A percentile compares a stretch with the other conserved stretches of the same genome.
phyloP scores from a whole-genome alignment of 2,113 vertebrate genomes.

The Brachypteracias leptosomus region DNA sequence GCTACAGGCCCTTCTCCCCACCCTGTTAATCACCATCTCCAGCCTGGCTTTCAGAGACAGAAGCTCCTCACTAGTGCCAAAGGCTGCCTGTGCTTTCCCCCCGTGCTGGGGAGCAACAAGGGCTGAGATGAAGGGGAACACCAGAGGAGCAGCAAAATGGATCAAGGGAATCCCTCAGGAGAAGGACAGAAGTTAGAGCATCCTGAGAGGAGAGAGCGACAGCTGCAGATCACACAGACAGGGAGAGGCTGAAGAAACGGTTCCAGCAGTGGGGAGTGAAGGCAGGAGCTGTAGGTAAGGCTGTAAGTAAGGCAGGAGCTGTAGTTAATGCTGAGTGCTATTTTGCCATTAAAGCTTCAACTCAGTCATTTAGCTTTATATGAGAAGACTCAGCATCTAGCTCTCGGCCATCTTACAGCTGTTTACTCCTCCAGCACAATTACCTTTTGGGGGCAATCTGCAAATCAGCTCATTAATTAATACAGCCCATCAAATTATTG shows the following conservation, averaged over 20 bases:
- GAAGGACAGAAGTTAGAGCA: not conserved
- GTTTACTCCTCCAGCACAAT: not conserved
- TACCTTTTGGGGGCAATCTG: not conserved
- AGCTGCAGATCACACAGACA: not conserved
- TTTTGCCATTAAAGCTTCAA: not conserved
- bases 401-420: not conserved
- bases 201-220: not conserved
- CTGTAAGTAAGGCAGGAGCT: not conserved
- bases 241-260: not conserved
- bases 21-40: not conserved
- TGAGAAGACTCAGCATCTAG: not conserved
- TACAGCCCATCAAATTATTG: not conserved
- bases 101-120: not conserved
- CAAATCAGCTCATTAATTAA: not conserved
- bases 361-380: not conserved
- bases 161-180: not conserved
- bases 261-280: not conserved
- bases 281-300: not conserved
- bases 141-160: not conserved
- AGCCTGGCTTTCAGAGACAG: not conserved
- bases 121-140: not conserved
- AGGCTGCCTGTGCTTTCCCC: not conserved
- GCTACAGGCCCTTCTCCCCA: not conserved
- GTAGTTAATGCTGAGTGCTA: not conserved
- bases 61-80: not conserved